Conservation (phyloP, 2,797 vertebrate genomes). For the Catamblyrhynchus diadema region DNA sequence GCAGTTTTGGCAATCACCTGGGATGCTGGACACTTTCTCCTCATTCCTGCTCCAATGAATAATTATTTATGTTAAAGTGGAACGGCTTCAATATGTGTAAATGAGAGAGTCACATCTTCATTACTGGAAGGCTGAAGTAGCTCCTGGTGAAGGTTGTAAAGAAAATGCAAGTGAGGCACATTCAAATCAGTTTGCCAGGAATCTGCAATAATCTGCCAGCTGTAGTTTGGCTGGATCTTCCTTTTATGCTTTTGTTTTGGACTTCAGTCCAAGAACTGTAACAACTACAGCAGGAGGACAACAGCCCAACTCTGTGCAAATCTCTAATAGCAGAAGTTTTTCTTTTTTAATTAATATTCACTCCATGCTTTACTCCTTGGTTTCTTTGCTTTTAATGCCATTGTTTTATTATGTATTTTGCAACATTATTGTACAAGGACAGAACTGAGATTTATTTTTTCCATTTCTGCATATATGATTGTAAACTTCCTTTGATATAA, state of each 20-base stretch:
- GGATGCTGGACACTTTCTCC: not conserved
- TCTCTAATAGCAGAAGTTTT: not conserved
- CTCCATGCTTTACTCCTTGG: not conserved
- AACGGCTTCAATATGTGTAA: slow-evolving; percentile 5
- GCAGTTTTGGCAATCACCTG: not conserved
- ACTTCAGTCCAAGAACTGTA: slow-evolving; percentile 10
- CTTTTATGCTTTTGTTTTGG: slow-evolving; percentile 24
- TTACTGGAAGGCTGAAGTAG: slow-evolving; percentile 15
- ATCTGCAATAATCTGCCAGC: not conserved
- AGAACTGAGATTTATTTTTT: not conserved
- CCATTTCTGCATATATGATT: not conserved
- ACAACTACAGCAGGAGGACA: not conserved
- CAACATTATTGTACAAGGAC: not conserved
- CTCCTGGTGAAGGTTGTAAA: not conserved
- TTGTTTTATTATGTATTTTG: not conserved
- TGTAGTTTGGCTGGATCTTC: slow-evolving; percentile 33
- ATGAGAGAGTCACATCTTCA: slow-evolving; percentile 32
- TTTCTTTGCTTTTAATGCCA: not conserved
- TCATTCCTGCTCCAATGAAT: not conserved
- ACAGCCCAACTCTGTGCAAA: not conserved
- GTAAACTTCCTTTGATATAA: not conserved
- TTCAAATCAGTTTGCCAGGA: slow-evolving; percentile 32
- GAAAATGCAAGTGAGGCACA: slow-evolving; percentile 2
- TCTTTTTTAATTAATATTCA: not conserved
- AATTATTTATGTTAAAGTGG: slow-evolving; percentile 8